A percentile compares a stretch with the other conserved stretches of the same genome.
Conservation (phyloP, 2,888 invertebrate species). For the Caenorhabditis afra region DNA sequence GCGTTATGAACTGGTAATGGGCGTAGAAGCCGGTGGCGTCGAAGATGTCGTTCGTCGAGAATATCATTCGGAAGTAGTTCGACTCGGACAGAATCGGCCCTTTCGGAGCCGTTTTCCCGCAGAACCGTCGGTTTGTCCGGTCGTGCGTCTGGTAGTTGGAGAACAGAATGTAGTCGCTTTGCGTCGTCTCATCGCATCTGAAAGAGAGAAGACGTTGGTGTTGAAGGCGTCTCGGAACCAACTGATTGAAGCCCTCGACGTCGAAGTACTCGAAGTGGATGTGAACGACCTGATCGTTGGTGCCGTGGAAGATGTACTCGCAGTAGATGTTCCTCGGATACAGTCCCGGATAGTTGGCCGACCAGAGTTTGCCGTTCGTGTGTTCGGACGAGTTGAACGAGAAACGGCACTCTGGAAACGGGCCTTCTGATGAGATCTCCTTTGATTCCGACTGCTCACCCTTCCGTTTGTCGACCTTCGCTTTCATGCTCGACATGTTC, state of each 20-base stretch:
- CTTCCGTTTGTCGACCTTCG: conserved; percentile 65
- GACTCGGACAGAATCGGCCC: conserved; percentile 69
- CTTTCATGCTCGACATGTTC: conserved; percentile 70
- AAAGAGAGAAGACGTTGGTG: conserved; percentile 3
- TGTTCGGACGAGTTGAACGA: conserved; percentile 89
- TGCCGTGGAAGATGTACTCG: conserved; percentile 91
- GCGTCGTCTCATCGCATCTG: conserved; percentile 92
- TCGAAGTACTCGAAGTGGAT: conserved; percentile 93
- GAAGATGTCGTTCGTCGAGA: conserved; percentile 93
- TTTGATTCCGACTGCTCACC: conserved; percentile 40
- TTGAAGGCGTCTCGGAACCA: conserved; percentile 71
- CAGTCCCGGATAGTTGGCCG: conserved; percentile 87
- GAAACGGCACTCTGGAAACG: conserved; percentile 86
- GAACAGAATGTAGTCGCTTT: conserved; percentile 96
- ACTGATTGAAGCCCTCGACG: conserved; percentile 95
- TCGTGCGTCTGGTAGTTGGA: conserved; percentile 94
- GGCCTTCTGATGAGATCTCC: not conserved
- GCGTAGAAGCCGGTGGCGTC: conserved; percentile 96
- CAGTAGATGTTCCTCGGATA: conserved; percentile 92
- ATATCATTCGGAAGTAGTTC: conserved; percentile 92
- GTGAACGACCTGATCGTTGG: conserved; percentile 82
- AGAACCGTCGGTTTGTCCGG: conserved; percentile 90
- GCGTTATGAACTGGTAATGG: conserved; percentile 87
- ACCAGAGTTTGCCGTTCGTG: conserved; percentile 88
- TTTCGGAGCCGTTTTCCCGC: conserved; percentile 85